Base-by-base conservation (phyloP, 2,797 vertebrate species). In the Rhinogobio ventralis region DNA sequence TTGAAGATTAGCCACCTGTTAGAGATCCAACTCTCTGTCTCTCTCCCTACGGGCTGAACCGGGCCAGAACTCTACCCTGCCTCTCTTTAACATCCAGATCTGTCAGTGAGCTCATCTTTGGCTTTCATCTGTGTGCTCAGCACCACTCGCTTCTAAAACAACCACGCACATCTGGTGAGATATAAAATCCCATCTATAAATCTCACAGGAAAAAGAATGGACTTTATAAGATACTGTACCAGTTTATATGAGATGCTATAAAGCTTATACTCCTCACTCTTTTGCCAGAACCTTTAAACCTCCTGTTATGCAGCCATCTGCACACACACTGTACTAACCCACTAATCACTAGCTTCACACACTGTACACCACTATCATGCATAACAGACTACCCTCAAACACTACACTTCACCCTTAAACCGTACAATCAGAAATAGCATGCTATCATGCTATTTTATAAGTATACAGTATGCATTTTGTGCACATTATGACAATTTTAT, bases 1-100 rank as follows among this genome's bases (percentile, higher is more conserved):
- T 84, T 71, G 73, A 87, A 90, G 88, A 90, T 28, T 74, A 89
- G 85, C 82, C 88, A 91, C 91, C 89, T 91, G 91, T 86, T 92
- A 78, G 73, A 49, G 62, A 88, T 89, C 85, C 86, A 87, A 36
- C 82, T 82, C 83, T 72, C 46, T 66, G 76, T 64, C 30, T 55
- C 46, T 73, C 23, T 68, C 81, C 64, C 74, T 74, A 57, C 42
- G 67, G 57, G 80, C 17, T 8, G 74, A 90, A 72, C 60, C 68
- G 82, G 39, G 60, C 85, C 86, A 79, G 81, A 87, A 82, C 20
- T 87, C 81, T 7, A 20, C 82, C 62, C 64, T 39, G 49, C 64
- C 28, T 75, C 39, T 75, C 76, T 36, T 79, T 72, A 81, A 77
- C 57, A 62, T 89, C 80, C 78, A 83, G 66, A 20, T 87, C 66